A percentile compares a stretch with the other conserved stretches of the same genome.
phyloP scores from a whole-genome alignment of 2,888 invertebrate species.

The Malthinus flaveolus region DNA sequence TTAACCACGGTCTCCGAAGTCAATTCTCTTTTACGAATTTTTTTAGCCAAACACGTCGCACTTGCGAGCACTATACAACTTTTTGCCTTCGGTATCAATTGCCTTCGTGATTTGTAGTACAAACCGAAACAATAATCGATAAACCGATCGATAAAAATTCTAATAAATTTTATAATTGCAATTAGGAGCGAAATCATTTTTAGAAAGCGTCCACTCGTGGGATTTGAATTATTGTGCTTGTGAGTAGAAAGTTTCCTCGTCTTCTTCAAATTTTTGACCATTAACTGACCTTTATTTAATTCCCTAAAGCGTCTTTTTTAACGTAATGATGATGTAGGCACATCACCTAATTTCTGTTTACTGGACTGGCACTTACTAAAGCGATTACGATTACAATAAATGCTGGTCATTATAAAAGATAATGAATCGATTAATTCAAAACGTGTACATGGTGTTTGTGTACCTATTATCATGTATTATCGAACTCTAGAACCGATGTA shows the following conservation, averaged over 20 bases:
- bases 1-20: constrained; percentile 70
- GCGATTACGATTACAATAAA: not conserved
- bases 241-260: too few relatives aligned
- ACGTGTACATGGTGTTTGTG: not conserved
- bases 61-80: constrained; percentile 62
- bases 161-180: constrained; percentile 46
- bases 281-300: too few relatives aligned
- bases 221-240: too few relatives aligned
- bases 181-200: constrained; percentile 38
- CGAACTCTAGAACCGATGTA: not conserved
- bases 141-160: constrained; percentile 57
- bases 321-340: too few relatives aligned
- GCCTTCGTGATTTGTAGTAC: constrained; percentile 50
- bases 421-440: not conserved
- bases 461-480: too few relatives aligned
- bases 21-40: constrained; percentile 67
- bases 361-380: not conserved
- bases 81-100: constrained; percentile 51
- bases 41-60: constrained; percentile 66
- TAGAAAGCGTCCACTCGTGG: too few relatives aligned
- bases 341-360: too few relatives aligned
- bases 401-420: not conserved
- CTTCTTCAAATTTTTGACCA: too few relatives aligned
- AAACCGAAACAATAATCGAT: constrained; percentile 55
- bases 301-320: too few relatives aligned